Conservation (phyloP, 2,888 invertebrate genomes). For the Amblyjoppa proteus region DNA sequence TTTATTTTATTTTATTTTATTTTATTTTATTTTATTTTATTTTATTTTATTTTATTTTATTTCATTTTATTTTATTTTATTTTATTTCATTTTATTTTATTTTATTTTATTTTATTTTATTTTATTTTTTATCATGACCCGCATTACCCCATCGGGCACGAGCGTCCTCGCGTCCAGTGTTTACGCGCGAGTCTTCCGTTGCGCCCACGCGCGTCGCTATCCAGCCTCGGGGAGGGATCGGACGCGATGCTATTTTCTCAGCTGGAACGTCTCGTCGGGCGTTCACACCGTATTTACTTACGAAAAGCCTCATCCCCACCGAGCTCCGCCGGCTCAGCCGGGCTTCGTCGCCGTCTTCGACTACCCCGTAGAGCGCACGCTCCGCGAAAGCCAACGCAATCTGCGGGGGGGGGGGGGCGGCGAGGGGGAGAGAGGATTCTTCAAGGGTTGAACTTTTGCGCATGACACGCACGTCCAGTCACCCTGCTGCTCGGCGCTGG, state of each 20-base stretch:
- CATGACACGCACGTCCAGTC: constrained; percentile 81
- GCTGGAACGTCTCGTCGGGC: constrained; percentile 72
- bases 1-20: background rate
- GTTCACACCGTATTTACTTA: constrained; percentile 69
- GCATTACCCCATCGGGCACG: background rate
- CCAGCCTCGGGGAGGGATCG: constrained; percentile 49
- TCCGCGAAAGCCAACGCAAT: constrained; percentile 35
- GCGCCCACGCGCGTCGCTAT: background rate
- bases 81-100: too few species aligned
- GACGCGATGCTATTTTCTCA: constrained; percentile 71
- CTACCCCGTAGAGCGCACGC: constrained; percentile 43
- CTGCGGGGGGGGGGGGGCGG: background rate
- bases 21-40: background rate
- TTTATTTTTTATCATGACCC: background rate
- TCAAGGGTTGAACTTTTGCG: constrained; percentile 76
- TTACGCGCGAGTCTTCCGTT: constrained; percentile 18
- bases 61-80: too few species aligned
- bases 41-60: too few species aligned
- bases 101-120: background rate
- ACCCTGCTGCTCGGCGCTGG: constrained; percentile 74
- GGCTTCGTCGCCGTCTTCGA: constrained; percentile 61
- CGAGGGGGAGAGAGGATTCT: constrained; percentile 4
- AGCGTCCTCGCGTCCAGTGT: constrained; percentile 10
- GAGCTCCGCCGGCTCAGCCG: constrained; percentile 52
- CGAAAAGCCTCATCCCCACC: constrained; percentile 54